phyloP scores from a whole-genome alignment of 2,797 vertebrate species.

The Pagetopsis macropterus region DNA sequence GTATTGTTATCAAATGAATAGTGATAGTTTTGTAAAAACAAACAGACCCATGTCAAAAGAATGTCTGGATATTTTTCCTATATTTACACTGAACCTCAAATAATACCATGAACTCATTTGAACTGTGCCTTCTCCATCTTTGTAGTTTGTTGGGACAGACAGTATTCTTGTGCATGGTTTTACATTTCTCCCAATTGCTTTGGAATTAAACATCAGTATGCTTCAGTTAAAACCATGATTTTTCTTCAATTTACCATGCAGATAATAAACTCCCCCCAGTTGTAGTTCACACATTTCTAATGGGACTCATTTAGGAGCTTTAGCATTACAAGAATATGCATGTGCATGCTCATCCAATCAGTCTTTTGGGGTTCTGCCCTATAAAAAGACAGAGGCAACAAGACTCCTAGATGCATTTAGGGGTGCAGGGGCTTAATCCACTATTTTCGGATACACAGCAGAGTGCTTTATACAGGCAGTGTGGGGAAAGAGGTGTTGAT shows the following conservation, averaged over 20 bases:
- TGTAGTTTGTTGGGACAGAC: not conserved
- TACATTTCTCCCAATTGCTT: not conserved
- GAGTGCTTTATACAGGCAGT: conserved; percentile 5
- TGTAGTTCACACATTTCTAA: conserved; percentile 45
- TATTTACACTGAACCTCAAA: not conserved
- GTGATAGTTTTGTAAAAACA: not conserved
- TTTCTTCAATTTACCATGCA: conserved; percentile 29
- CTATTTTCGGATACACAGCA: conserved; percentile 7
- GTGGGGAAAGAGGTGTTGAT: conserved; percentile 30
- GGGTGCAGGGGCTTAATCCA: conserved; percentile 13
- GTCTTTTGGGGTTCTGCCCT: conserved; percentile 3
- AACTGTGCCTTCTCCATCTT: conserved; percentile 1
- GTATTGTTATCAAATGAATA: not conserved
- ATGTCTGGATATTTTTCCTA: not conserved
- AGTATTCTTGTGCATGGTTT: not conserved
- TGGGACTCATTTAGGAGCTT: conserved; percentile 28
- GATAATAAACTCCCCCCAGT: conserved; percentile 34
- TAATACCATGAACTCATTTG: not conserved
- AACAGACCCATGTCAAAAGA: not conserved
- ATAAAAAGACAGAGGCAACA: conserved; percentile 11
- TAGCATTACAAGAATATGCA: conserved; percentile 24
- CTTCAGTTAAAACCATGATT: conserved; percentile 8
- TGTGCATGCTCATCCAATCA: conserved; percentile 24
- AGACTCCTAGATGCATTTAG: conserved; percentile 6
- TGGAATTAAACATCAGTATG: conserved; percentile 9